These are phyloP conservation scores for Babyrousa celebensis DNA, from an alignment of 2,797 vertebrate genomes.

Conservation along the genomic window DNA sequence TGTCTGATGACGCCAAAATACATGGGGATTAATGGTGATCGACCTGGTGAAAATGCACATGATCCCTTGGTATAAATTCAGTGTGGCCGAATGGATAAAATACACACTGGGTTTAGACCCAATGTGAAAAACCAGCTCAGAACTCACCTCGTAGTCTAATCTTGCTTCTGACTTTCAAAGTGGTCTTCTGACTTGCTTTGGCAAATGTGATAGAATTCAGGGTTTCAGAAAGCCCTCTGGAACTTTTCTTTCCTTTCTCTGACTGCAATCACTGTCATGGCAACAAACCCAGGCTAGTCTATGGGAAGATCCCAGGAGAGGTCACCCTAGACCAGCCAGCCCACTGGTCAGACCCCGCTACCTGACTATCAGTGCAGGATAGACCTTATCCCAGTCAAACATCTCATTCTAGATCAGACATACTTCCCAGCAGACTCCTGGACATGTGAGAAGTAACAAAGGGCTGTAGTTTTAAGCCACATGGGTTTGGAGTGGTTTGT, in stretches of 20 bases:
- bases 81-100: neutral
- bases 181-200: neutral
- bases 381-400: neutral
- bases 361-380: neutral
- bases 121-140: too few relatives aligned
- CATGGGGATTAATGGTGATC: neutral
- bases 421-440: too few relatives aligned
- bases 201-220: neutral
- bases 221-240: neutral
- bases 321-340: neutral
- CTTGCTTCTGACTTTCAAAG: neutral
- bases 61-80: too few relatives aligned
- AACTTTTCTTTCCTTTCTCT: neutral
- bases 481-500: neutral
- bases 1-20: neutral
- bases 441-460: too few relatives aligned
- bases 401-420: neutral
- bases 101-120: neutral
- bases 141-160: neutral
- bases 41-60: too few relatives aligned
- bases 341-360: rapidly evolving
- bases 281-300: neutral
- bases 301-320: too few relatives aligned
- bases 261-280: rapidly evolving
- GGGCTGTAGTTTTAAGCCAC: neutral